These are phyloP conservation scores for Camelus dromedarius DNA, from an alignment of 2,113 vertebrate genomes.

Conservation along the genomic window DNA sequence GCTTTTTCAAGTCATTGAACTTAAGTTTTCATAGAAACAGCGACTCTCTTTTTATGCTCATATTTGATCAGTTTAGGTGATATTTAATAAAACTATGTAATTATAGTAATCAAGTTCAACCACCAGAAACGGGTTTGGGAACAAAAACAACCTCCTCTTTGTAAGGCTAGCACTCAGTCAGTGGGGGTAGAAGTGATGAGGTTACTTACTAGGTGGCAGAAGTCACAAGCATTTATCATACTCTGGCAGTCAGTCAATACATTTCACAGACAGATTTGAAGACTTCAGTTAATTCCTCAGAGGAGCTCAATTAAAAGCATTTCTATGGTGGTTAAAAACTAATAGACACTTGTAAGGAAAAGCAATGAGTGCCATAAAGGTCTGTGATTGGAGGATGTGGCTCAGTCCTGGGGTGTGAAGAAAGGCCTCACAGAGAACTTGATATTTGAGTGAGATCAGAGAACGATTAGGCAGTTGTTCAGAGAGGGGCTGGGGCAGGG, in stretches of 20 bases:
- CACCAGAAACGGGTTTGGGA: conserved; percentile 64
- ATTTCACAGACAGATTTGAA: conserved; percentile 52
- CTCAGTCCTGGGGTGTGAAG: neutral
- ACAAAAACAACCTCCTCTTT: conserved; percentile 55
- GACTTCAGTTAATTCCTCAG: conserved; percentile 42
- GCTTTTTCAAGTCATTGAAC: conserved; percentile 54
- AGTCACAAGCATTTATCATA: neutral
- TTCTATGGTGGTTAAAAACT: conserved; percentile 65
- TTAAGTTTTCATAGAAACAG: conserved; percentile 68
- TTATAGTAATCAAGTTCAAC: conserved; percentile 72
- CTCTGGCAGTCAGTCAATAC: conserved; percentile 19
- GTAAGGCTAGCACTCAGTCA: neutral
- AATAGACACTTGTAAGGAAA: conserved; percentile 64
- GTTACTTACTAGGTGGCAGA: neutral
- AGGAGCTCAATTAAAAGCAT: conserved; percentile 63
- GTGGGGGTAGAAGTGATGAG: neutral
- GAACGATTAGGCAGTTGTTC: neutral
- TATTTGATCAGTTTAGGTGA: conserved; percentile 65
- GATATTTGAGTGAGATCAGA: neutral
- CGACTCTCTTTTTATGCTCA: conserved; percentile 67
- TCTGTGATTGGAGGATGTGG: neutral
- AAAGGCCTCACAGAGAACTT: neutral
- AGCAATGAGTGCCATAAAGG: neutral
- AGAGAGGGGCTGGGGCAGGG: neutral
- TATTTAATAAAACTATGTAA: conserved; percentile 78